Evolutionary conservation across 1,140 invertebrate genomes (phyloP).

Genomic region (Pomacea maculata): DNA sequence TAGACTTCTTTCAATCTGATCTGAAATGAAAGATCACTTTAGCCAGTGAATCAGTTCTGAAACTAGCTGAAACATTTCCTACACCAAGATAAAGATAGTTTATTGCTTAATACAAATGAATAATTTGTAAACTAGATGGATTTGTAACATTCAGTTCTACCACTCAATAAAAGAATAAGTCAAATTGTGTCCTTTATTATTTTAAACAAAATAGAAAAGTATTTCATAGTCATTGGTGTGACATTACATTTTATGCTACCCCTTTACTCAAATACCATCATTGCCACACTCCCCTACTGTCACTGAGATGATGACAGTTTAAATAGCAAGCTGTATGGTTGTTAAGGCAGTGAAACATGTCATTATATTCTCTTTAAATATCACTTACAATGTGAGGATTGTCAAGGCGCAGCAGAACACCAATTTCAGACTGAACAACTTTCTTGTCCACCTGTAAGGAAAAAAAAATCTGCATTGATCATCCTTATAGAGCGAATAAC

Average conservation of each 20-base stretch:
- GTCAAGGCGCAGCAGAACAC: slow-evolving; percentile 48
- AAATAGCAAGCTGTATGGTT: neutral
- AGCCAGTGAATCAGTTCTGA: neutral
- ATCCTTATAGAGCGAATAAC: neutral
- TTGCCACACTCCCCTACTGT: neutral
- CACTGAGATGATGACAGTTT: neutral
- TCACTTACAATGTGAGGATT: slow-evolving; percentile 58
- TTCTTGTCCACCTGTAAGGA: slow-evolving; percentile 54
- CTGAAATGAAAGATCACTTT: slow-evolving; percentile 36
- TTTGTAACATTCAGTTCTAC: neutral
- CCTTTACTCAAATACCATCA: neutral
- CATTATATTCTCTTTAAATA: neutral
- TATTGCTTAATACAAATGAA: neutral
- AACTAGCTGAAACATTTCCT: neutral
- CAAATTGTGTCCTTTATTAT: neutral
- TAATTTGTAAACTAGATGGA: neutral
- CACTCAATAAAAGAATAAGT: no score
- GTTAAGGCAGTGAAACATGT: neutral
- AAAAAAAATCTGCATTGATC: slow-evolving; percentile 19
- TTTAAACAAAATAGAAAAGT: neutral
- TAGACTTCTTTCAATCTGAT: slow-evolving; percentile 64
- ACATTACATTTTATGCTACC: neutral
- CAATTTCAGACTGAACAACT: slow-evolving; percentile 55
- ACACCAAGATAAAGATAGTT: neutral
- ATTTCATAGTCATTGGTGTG: neutral